A percentile compares a stretch with the other conserved stretches of the same genome.
Conservation (phyloP, 2,888 invertebrate species). For the Folsomia manolachei region DNA sequence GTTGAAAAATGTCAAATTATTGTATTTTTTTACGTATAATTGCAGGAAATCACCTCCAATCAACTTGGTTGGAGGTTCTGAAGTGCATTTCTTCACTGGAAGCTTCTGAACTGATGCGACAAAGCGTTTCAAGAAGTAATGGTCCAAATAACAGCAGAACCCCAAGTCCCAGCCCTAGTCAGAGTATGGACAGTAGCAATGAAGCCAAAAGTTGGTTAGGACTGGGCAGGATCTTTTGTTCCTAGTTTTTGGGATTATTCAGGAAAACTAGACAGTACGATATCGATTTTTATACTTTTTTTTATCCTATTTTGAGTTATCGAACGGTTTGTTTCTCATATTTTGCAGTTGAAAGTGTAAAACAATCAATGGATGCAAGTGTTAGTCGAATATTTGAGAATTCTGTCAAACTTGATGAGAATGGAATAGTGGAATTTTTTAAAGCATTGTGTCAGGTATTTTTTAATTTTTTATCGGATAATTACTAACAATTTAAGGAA, state of each 20-base stretch:
- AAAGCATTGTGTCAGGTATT: constrained; percentile 40
- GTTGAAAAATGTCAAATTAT: background rate
- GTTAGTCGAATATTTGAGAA: constrained; percentile 40
- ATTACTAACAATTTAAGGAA: background rate
- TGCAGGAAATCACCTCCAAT: constrained; percentile 39
- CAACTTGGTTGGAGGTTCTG: constrained; percentile 39
- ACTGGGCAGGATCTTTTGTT: constrained; percentile 36
- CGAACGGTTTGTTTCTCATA: no score
- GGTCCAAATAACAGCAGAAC: background rate
- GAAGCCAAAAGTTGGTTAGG: constrained; percentile 25
- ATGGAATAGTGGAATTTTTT: constrained; percentile 41
- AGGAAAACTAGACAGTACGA: constrained; percentile 32
- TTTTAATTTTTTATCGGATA: background rate
- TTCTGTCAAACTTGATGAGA: constrained; percentile 32
- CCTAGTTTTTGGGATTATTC: constrained; percentile 36
- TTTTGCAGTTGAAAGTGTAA: constrained; percentile 35
- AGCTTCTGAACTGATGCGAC: constrained; percentile 28
- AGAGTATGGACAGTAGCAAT: background rate
- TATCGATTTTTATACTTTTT: no score
- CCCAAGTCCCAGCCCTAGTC: constrained; percentile 8
- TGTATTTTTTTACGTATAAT: background rate
- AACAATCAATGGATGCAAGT: constrained; percentile 36
- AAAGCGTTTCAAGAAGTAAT: background rate
- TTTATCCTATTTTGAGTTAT: background rate
- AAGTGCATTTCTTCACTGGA: constrained; percentile 43